Conservation (phyloP, 2,113 vertebrate genomes). For the Percina caprodes region DNA sequence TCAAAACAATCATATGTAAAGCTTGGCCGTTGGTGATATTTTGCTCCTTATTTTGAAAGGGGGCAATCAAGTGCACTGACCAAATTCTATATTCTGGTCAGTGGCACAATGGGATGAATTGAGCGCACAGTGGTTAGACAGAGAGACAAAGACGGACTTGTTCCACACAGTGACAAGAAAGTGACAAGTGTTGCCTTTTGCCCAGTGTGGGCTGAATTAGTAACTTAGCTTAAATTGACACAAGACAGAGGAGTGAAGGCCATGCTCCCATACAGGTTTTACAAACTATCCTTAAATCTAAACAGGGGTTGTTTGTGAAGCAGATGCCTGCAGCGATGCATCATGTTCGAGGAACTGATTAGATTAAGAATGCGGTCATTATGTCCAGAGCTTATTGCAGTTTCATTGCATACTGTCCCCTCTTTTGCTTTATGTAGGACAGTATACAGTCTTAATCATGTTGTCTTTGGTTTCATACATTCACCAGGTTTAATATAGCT, state of each 20-base stretch:
- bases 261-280: background rate
- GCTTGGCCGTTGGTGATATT: background rate
- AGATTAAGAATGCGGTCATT: background rate
- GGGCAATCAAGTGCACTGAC: background rate
- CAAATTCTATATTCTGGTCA: constrained; percentile 20
- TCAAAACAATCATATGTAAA: background rate
- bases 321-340: background rate
- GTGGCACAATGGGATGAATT: constrained; percentile 46
- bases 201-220: constrained; percentile 54
- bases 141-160: constrained; percentile 52
- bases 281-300: background rate
- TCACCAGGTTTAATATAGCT: no score
- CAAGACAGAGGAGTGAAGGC: background rate
- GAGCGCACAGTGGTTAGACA: constrained; percentile 20
- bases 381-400: background rate
- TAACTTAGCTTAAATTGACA: constrained; percentile 22
- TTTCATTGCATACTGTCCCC: background rate
- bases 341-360: background rate
- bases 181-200: constrained; percentile 43
- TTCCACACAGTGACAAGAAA: constrained; percentile 53
- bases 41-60: constrained; percentile 1
- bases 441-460: background rate
- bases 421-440: background rate
- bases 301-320: background rate
- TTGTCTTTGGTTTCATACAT: background rate